Evolutionary conservation across 2,113 vertebrate genomes (phyloP), one percentile per base, ranked within the genome.

Genomic region (Nycticorax nycticorax): DNA sequence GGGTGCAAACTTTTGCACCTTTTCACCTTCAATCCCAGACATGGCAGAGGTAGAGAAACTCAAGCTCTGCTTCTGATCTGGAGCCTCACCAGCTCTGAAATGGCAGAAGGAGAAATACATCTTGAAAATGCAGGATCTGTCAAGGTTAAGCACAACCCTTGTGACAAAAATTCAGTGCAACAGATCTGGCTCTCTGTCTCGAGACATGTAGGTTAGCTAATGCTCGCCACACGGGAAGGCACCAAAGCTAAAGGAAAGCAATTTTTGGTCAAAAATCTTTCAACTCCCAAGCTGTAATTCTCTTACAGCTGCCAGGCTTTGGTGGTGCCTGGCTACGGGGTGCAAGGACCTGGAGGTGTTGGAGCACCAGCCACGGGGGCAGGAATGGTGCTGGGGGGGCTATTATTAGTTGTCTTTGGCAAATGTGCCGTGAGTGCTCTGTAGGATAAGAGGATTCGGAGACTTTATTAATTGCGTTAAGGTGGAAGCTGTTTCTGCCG

Each of bases 321-420:
- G 22, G 20, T 62, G 35, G 32, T 78, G 68, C 47, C 28, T 77
- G 28, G 37, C 37, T 50, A 27, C 24, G 32, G 73, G 24, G 13
- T 45, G 21, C 41, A 17, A 8, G 41, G 17, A 55, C 32, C 32
- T 33, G 75, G 56, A 88, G 23, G 20, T 57, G 12, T 20, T 66
- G 57, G 47, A 93, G n/a, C 33, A 35, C 13, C 0, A 16, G 60
- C 12, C 37, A 12, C 0, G 0, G 27, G 19, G 14, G 27, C 50
- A 92, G 76, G 24, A 77, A 41, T 55, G 64, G 37, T 66, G 77
- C 45, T 0, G 2, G 50, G 21, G 23, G 33, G 24, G 14, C 6
- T 84, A 1, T 2, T 89, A 45, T 24, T 67, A 45, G 28, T 33
- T 71, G 60, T 59, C 56, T 72, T 79, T 55, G 37, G 73, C 59